phyloP scores from a whole-genome alignment of 2,888 invertebrate species.

The Ormyrus thymus region DNA sequence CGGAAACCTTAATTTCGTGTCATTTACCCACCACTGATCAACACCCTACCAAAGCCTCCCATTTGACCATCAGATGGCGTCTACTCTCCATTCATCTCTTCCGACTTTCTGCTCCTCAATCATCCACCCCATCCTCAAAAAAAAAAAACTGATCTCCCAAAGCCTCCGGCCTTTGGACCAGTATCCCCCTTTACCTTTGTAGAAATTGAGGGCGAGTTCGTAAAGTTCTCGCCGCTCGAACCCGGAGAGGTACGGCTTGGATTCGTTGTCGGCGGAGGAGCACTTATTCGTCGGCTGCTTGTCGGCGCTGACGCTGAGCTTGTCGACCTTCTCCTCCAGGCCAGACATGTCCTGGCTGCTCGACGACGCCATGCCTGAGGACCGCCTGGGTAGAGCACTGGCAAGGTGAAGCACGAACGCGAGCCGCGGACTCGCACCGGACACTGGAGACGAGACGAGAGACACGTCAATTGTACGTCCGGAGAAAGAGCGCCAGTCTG shows the following conservation, averaged over 20 bases:
- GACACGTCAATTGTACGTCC: conserved; percentile 31
- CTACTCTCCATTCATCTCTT: no score
- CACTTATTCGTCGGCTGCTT: not conserved
- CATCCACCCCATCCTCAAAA: no score
- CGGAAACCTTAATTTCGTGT: no score
- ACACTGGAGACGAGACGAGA: not conserved
- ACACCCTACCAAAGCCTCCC: no score
- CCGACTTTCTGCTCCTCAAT: no score
- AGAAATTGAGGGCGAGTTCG: conserved; percentile 91
- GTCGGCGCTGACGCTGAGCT: not conserved
- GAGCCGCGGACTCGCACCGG: not conserved
- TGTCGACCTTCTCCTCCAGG: conserved; percentile 33
- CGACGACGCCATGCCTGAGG: conserved; percentile 42
- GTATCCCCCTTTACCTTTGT: conserved; percentile 84
- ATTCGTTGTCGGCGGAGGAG: conserved; percentile 57
- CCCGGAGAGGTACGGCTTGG: conserved; percentile 72
- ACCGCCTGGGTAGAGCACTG: not conserved
- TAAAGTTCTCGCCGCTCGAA: conserved; percentile 83
- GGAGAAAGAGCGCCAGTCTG: not conserved
- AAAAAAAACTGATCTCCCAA: no score
- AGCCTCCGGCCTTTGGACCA: no score
- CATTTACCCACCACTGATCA: no score
- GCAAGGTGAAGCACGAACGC: not conserved
- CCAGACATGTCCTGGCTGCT: conserved; percentile 24
- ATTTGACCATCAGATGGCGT: no score